Evolutionary conservation across 2,888 invertebrate genomes (phyloP), one percentile per base, ranked within the genome.

Genomic region (Tiliacea citrago): DNA sequence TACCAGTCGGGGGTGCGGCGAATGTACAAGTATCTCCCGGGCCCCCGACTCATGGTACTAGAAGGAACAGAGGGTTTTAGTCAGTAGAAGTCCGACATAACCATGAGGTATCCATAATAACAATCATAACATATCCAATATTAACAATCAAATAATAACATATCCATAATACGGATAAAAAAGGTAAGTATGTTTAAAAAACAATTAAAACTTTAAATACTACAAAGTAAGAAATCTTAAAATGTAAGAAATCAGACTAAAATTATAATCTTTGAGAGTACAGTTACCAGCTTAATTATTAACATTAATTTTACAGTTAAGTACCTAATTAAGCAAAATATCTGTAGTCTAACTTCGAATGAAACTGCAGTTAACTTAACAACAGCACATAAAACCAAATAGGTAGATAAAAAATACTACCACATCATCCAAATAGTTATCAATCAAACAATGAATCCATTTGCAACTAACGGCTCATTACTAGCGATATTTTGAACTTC

Each of bases 391-490:
- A 24, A 61, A 62, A 65, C 51, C 29, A 6, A 42, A 60, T 49
- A 35, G 35, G 35, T 21, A 47, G 24, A 42, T 24, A 24, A 24
- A 18, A 53, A 69, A 62, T n/a, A 45, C 18, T 18, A 62, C 67
- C n/a, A 1, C 13, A 39, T 74, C 74, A 78, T 78, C 35, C 24
- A 55, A 47, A 68, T 57, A 35, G 18, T 74, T 61, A 57, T 63
- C 66, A 73, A 78, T 73, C 67, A 58, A 74, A 60, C 53, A 73
- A 63, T 51, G 7, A 53, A 39, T 77, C 24, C n/a, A 13, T 47
- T 66, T 68, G 49, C 35, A 68, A 68, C 21, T 65, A 63, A 80
- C 58, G 65, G 81, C 12, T 74, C 68, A 74, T 79, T 60, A 77
- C 65, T 77, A 49, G 12, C 49, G n/a, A 69, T 47, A 39, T 60